Evolutionary conservation across 2,797 vertebrate genomes (phyloP).

Genomic region (Gallinago stenura): DNA sequence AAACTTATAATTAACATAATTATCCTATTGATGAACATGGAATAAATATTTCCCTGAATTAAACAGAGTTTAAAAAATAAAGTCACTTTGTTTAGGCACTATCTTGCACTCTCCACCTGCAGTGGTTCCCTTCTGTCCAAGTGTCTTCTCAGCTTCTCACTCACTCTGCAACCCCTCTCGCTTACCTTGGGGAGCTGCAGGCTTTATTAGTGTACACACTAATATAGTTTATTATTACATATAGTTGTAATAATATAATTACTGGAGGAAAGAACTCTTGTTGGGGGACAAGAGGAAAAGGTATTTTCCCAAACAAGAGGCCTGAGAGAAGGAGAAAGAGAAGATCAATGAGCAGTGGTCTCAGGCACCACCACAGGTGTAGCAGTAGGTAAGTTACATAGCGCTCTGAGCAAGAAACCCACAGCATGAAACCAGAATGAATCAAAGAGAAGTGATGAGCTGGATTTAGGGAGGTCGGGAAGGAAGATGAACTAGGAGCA

Average conservation of each 20-base stretch:
- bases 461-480: background rate
- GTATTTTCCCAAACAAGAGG: background rate
- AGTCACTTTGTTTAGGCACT: background rate
- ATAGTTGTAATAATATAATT: background rate
- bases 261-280: background rate
- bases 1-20: slow-evolving; percentile 23
- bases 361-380: background rate
- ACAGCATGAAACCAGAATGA: background rate
- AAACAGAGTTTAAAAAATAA: background rate
- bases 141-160: background rate
- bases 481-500: background rate
- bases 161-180: background rate
- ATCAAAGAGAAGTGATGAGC: background rate
- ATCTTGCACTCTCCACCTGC: background rate
- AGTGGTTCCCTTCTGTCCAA: fast-evolving
- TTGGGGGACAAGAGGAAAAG: background rate
- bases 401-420: too few species aligned
- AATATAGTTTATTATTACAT: background rate
- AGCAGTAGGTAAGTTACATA: background rate
- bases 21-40: background rate
- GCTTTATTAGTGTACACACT: background rate
- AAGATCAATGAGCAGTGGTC: background rate
- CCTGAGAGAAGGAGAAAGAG: background rate
- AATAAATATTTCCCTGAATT: background rate
- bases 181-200: background rate